Evolutionary conservation across 2,797 vertebrate genomes (phyloP), one percentile per base, ranked within the genome.

Genomic region (Silurus lanzhouensis): DNA sequence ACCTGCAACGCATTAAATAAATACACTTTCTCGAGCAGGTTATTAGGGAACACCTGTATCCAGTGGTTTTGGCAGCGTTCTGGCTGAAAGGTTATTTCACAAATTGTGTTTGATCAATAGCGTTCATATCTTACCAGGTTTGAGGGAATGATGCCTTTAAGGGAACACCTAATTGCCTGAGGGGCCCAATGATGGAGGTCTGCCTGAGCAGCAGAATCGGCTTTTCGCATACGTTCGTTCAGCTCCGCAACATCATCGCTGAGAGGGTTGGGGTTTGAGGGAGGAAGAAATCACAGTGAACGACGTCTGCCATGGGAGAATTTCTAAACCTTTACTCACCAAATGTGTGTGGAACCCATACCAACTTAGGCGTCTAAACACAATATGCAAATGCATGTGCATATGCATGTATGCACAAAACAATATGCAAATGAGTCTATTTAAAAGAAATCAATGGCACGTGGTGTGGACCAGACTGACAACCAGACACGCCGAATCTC

Each of bases 71-170:
- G 8, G 61, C 22, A n/a, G 61, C 61, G 9, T 38, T 38, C 38
- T 38, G 38, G 38, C 38, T 38, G 38, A 5, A 38, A 38, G 3
- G 38, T 38, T 38, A 63, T 12, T n/a, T 68, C 38, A 44, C 19
- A 17, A 1, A 57, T 31, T 31, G 31, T 31, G 48, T 52, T 38
- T 38, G 5, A 2, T 25, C 8, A 60, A 1, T 57, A 44, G 55
- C 1, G 46, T 14, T 17, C 63, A 82, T 31, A 15, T 82, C 90
- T 92, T 86, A 95, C 95, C 91, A 89, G 85, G 77, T 95, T 89
- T 48, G 92, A 90, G 2, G 95, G 95, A 48, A 95, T 89, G 27
- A 96, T 91, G 88, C 94, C 92, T 84, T 94, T 95, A 6, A 96
- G 91, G n/a, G 94, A 93, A 89, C 95, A 96, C 85, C 90, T 93